Evolutionary conservation across 2,888 invertebrate genomes (phyloP), one percentile per base, ranked within the genome.

Genomic region (Drosophila aldrichi): DNA sequence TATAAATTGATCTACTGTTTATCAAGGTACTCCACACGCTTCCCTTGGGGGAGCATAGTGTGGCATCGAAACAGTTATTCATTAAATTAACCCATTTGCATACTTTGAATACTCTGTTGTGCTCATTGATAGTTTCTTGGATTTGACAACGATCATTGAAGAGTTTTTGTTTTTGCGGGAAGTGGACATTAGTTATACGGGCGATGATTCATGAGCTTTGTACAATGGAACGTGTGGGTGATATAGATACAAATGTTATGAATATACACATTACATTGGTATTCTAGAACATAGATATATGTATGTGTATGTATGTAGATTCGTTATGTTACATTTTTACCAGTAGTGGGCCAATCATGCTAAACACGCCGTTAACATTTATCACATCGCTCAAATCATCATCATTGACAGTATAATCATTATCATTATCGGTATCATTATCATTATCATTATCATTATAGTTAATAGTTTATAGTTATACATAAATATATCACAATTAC

Each of bases 291-390:
- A 34, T 54, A 62, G 68, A 67, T 73, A 67, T 22, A 44, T 73
- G 60, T 63, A 64, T 67, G 68, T 70, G 64, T 63, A 72, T 63
- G 66, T 67, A 70, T 70, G 64, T 63, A 72, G 70, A 70, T 79
- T 81, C 76, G 70, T 55, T 62, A 79, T 78, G 77, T 78, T 69
- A 76, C 66, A 76, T 77, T 81, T 88, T 91, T 92, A 92, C 92
- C 92, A 92, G 92, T 92, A 92, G 92, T 92, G 92, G 92, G 92
- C 92, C 92, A 92, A 92, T 91, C 92, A 92, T 92, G 92, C 92
- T 92, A 78, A 81, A 86, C 82, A 91, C 86, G 91, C 88, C 91
- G 81, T 83, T 87, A 74, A 88, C 84, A 86, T 71, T 77, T 76
- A 88, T 86, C 88, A 89, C 85, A 88, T 84, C 85, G 88, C 80